These are phyloP conservation scores for Planococcus citri DNA, from an alignment of 1,140 invertebrate species.

Conservation along the genomic window DNA sequence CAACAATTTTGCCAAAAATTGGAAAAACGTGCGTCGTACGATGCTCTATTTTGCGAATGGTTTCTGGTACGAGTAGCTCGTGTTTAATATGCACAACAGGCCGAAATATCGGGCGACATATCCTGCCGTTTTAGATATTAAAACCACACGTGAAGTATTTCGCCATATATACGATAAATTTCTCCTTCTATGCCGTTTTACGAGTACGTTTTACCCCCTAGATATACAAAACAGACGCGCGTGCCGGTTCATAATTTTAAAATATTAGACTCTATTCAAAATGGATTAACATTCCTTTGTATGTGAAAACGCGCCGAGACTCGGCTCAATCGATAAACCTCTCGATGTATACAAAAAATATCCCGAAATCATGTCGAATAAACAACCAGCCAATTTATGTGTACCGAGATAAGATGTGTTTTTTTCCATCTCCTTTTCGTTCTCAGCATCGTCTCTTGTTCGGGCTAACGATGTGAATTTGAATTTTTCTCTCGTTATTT, in stretches of 20 bases:
- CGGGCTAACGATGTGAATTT: no score
- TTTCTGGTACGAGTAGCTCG: no score
- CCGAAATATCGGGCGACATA: neutral
- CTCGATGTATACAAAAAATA: neutral
- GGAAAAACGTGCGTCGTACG: neutral
- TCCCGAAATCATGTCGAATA: neutral
- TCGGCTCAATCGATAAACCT: neutral
- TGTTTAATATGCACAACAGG: conserved; percentile 3
- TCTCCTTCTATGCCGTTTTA: neutral
- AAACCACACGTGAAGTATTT: conserved; percentile 10
- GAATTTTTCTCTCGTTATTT: no score
- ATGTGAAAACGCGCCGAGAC: neutral
- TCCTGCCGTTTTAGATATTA: conserved; percentile 4
- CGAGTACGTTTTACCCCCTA: no score
- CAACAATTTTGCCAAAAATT: neutral
- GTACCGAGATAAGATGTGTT: neutral
- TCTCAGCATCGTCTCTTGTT: no score
- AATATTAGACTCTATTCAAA: conserved; percentile 16
- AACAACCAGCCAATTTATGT: neutral
- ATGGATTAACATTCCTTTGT: conserved; percentile 10
- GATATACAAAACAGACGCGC: neutral
- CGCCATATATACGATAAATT: neutral
- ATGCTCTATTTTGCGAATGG: no score
- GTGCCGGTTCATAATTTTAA: conserved; percentile 13
- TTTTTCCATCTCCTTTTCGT: no score